Evolutionary conservation across 23 tunicate genomes (phyloP).

Genomic region (Clavelina lepadiformis): DNA sequence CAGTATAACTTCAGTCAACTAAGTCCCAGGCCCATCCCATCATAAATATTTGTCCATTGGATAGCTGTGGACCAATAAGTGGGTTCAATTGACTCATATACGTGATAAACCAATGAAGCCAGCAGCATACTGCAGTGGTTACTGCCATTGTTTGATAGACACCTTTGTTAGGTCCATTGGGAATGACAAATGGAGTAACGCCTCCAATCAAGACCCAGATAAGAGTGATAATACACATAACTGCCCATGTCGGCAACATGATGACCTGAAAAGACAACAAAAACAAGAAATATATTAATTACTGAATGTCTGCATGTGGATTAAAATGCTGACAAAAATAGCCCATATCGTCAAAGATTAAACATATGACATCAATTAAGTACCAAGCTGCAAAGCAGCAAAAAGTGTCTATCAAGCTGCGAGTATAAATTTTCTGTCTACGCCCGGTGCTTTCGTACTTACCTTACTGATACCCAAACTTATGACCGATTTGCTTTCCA

Average conservation of each 20-base stretch:
- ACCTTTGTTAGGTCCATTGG: constrained; percentile 75
- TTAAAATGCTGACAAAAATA: too few relatives aligned
- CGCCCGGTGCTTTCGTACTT: too few relatives aligned
- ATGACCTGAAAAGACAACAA: neutral
- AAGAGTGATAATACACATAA: constrained; percentile 60
- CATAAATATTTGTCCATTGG: constrained; percentile 49
- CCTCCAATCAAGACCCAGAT: constrained; percentile 63
- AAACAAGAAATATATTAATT: too few relatives aligned
- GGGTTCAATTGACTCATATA: constrained; percentile 89
- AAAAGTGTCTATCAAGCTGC: too few relatives aligned
- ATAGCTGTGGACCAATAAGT: constrained; percentile 75
- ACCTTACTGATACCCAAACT: too few relatives aligned
- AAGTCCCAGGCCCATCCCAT: constrained; percentile 81
- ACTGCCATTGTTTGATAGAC: constrained; percentile 81
- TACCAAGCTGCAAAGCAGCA: too few relatives aligned
- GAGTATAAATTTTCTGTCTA: too few relatives aligned
- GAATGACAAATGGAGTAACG: constrained; percentile 61
- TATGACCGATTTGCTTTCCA: too few relatives aligned
- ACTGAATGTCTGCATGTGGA: too few relatives aligned
- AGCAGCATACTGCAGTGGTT: constrained; percentile 74
- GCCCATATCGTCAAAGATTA: too few relatives aligned
- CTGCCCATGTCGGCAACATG: constrained; percentile 35
- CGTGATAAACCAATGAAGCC: constrained; percentile 93
- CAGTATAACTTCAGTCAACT: neutral
- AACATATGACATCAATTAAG: too few relatives aligned